A percentile compares a stretch with the other conserved stretches of the same genome.
Evolutionary conservation across 2,888 invertebrate genomes (phyloP).

Genomic region (Ephialtes manifestator): DNA sequence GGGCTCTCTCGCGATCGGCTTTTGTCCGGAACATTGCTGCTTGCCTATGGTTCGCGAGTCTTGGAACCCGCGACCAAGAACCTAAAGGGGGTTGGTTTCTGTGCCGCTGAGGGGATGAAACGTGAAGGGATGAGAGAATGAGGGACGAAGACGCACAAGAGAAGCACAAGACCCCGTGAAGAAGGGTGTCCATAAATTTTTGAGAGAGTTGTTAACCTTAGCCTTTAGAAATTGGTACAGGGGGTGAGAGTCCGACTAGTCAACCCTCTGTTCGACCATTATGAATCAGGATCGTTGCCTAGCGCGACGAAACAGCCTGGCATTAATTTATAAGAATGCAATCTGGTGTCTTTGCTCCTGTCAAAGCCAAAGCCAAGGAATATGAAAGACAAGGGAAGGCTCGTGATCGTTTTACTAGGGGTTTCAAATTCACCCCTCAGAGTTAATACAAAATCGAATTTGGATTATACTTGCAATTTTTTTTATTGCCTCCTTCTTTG

Average conservation of each 20-base stretch:
- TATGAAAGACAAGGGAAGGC: neutral
- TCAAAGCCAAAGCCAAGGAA: neutral
- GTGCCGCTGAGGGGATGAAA: slow-evolving; percentile 26
- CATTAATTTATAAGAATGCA: slow-evolving; percentile 82
- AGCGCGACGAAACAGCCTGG: slow-evolving; percentile 34
- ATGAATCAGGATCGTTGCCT: slow-evolving; percentile 67
- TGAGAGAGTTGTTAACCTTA: slow-evolving; percentile 79
- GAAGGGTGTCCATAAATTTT: slow-evolving; percentile 80
- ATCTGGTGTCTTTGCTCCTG: slow-evolving; percentile 70
- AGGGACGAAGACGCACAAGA: slow-evolving; percentile 13
- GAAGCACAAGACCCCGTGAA: slow-evolving; percentile 45
- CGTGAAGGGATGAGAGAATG: slow-evolving; percentile 20
- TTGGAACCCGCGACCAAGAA: neutral
- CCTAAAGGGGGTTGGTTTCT: neutral
- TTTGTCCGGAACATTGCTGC: slow-evolving; percentile 75
- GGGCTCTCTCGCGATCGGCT: slow-evolving; percentile 66
- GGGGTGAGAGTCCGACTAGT: slow-evolving; percentile 9
- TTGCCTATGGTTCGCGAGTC: slow-evolving; percentile 18
- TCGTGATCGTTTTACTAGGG: neutral
- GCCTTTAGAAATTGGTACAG: slow-evolving; percentile 77
- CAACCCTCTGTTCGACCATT: slow-evolving; percentile 67
- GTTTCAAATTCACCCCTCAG: neutral
- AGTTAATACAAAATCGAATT: neutral
- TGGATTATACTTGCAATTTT: neutral
- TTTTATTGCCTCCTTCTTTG: too few relatives aligned